Percentiles rank a stretch among this genome's conserved stretches.
These are phyloP conservation scores for Sitodiplosis mosellana DNA, from an alignment of 1,140 invertebrate genomes.

Conservation along the genomic window DNA sequence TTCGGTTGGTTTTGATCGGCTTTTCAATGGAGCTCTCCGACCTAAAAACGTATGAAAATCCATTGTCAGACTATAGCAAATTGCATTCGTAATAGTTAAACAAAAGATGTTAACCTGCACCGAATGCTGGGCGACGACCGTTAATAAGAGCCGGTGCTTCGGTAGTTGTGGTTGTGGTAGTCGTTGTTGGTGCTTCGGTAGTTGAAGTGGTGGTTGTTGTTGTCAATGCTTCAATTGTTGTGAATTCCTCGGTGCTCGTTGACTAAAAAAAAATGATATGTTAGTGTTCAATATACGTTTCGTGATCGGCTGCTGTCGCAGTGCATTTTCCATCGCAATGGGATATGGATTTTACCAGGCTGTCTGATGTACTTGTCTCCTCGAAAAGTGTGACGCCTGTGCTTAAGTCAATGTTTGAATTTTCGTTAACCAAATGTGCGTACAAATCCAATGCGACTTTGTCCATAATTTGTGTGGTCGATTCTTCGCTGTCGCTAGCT, in stretches of 20 bases:
- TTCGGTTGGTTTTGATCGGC: no score
- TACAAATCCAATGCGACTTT: constrained; percentile 65
- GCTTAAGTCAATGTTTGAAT: constrained; percentile 39
- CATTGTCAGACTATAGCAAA: no score
- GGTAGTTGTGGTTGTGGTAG: constrained; percentile 32
- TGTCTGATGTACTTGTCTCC: constrained; percentile 16
- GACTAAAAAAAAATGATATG: no score
- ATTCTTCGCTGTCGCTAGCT: constrained; percentile 26
- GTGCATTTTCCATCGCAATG: no score
- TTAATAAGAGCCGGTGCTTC: constrained; percentile 28
- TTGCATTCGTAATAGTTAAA: no score
- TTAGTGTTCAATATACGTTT: constrained; percentile 23
- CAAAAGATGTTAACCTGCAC: constrained; percentile 16
- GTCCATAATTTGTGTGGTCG: constrained; percentile 52
- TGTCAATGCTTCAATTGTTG: constrained; percentile 5
- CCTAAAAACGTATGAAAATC: no score
- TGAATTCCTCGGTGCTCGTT: no score
- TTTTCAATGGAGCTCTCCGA: no score
- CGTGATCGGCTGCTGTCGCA: constrained; percentile 25
- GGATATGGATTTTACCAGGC: no score
- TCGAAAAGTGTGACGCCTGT: constrained; percentile 14
- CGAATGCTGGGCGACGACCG: constrained; percentile 9
- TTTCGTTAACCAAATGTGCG: constrained; percentile 55
- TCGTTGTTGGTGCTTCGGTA: constrained; percentile 16
- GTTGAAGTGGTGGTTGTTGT: constrained; percentile 24